Base-by-base conservation (phyloP, 2,888 invertebrate species). In the Tachystola acroxantha region DNA sequence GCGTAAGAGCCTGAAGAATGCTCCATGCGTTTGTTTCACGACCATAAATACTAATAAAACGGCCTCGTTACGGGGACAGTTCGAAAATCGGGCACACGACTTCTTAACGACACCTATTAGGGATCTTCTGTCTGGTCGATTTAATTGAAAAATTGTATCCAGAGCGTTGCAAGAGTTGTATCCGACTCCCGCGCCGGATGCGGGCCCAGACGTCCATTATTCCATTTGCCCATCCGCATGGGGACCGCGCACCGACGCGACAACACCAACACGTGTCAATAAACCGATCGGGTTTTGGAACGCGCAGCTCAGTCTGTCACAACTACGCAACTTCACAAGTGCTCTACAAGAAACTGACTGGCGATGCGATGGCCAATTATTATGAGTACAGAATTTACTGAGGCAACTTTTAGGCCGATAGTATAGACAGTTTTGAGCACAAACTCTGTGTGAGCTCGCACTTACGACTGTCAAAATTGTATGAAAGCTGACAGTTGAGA, bases 61-160 rank as follows among this genome's bases (percentile, higher is more conserved):
- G 73, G 60, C 72, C 84, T 84, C 80, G 84, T 84, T 82, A 81
- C 76, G 65, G 73, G 74, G 80, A 77, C 81, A 74, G 70, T 75
- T 82, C 80, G 79, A 85, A 84, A 84, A 85, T 85, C 85, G 79
- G 81, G 84, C 84, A 82, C 84, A 82, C 79, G 82, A 78, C 82
- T 84, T 75, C 82, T 85, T 85, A 85, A 85, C 84, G 80, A 82
- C 84, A 85, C 85, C 85, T 84, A 86, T 85, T 86, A 85, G 78
- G 80, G 81, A 80, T 82, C 81, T 80, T 82, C 72, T 79, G 85
- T 85, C 85, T 82, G 82, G 81, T 76, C 72, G 75, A 72, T 82
- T 80, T 85, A 86, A 86, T 86, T 85, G 86, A 85, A 86, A 86
- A 86, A 86, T 86, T 86, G 85, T 86, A 84, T 81, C 77, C 74